Evolutionary conservation across 2,113 vertebrate genomes (phyloP), one percentile per base, ranked within the genome.

Genomic region (Petrocephalus microphthalmus): DNA sequence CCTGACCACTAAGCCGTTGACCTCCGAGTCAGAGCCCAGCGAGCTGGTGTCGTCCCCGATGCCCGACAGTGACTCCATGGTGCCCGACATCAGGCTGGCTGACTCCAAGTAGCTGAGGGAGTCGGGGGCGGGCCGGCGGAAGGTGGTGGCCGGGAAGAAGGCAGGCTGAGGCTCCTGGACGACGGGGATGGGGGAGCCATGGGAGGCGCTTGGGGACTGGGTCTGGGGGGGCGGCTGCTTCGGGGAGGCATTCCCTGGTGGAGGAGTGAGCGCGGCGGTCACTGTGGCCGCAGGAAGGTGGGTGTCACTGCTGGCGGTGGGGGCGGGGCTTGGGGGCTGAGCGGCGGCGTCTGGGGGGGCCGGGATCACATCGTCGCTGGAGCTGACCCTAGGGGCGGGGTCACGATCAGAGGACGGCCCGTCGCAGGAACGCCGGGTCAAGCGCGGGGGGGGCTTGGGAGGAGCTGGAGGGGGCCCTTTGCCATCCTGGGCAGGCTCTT

Each of bases 41-140:
- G 97, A 98, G 94, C 97, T 98, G 85, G 93, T 94, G 56, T 98
- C 97, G 52, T 98, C 97, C 17, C 95, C 95, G 56, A 96, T 89
- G 0, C 96, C 93, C 1, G 94, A 94, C 89, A 98, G 93, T 3
- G 97, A 98, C 92, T 98, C 97, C 94, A 97, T 67, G 0, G 97
- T 98, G 67, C 97, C 97, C 0, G 97, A 98, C 95, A 98, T 97
- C 87, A 98, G 57, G 92, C 97, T 98, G 89, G 97, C 97, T 0
- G 97, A 97, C 90, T 98, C 97, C 90, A 97, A 92, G 90, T 97
- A 97, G 92, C 96, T 96, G 81, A 98, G 93, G 0, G 95, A 96
- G 93, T 97, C 97, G 0, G 94, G 95, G 37, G 97, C 96, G 0
- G 93, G 95, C 3, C 93, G 92, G 11, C 92, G 92, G 67, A 92